A percentile compares a stretch with the other conserved stretches of the same genome.
Conservation (phyloP, 2,797 vertebrate species). For the Psittacula echo region DNA sequence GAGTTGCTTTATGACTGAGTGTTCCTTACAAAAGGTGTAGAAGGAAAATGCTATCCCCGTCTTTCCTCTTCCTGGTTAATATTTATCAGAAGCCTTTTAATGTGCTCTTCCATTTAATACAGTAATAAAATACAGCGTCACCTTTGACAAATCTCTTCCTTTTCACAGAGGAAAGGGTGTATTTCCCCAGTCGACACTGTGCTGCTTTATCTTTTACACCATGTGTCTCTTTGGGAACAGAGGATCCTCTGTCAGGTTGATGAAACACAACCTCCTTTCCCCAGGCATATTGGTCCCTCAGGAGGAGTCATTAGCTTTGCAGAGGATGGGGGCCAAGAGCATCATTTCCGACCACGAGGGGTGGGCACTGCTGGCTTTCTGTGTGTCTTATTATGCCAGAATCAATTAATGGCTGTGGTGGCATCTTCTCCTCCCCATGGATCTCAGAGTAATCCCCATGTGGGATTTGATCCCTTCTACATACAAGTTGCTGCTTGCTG, state of each 20-base stretch:
- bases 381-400: neutral
- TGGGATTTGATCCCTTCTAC: neutral
- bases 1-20: neutral
- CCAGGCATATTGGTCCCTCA: neutral
- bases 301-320: constrained; percentile 1
- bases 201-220: neutral
- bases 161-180: neutral
- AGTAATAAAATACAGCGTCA: constrained; percentile 31
- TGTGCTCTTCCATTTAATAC: constrained; percentile 11
- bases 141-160: constrained; percentile 55
- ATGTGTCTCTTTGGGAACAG: neutral
- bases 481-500: neutral
- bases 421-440: neutral
- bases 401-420: neutral
- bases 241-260: constrained; percentile 6
- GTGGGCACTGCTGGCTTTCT: neutral
- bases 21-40: neutral
- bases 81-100: constrained; percentile 37
- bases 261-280: constrained; percentile 8
- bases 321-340: neutral
- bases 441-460: neutral
- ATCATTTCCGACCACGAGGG: neutral
- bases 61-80: constrained; percentile 44
- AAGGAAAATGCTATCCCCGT: neutral
- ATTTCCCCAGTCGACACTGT: neutral